These are phyloP conservation scores for Argyra leucocephala DNA, from an alignment of 2,888 invertebrate genomes.

Conservation along the genomic window DNA sequence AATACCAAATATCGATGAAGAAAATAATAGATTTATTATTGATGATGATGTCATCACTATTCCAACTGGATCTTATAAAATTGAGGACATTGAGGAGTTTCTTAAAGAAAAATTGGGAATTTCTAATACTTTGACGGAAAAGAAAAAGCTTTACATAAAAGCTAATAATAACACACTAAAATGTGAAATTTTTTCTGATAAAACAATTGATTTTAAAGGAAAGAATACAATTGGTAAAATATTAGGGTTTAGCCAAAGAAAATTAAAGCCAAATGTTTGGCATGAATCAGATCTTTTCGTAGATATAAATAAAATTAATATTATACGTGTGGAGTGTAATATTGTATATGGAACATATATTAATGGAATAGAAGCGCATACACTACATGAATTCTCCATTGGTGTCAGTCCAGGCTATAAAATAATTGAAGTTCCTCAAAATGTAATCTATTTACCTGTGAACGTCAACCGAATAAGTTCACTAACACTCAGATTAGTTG, in stretches of 20 bases:
- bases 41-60: slow-evolving; percentile 25
- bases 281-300: slow-evolving; percentile 30
- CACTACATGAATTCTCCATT: slow-evolving; percentile 33
- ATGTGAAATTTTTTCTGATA: slow-evolving; percentile 19
- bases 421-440: slow-evolving; percentile 32
- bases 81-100: slow-evolving; percentile 29
- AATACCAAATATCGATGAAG: slow-evolving; percentile 33
- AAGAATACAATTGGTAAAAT: slow-evolving; percentile 20
- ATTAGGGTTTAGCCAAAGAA: slow-evolving; percentile 15
- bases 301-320: slow-evolving; percentile 28
- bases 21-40: slow-evolving; percentile 31
- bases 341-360: slow-evolving; percentile 17
- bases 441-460: slow-evolving; percentile 33
- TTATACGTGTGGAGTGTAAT: slow-evolving; percentile 19
- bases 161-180: slow-evolving; percentile 20
- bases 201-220: slow-evolving; percentile 14
- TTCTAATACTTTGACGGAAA: no score
- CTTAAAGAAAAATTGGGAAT: no score
- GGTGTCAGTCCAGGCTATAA: slow-evolving; percentile 33
- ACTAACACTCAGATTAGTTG: slow-evolving; percentile 29
- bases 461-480: slow-evolving; percentile 26
- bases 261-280: slow-evolving; percentile 18
- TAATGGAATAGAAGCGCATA: slow-evolving; percentile 28
- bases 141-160: slow-evolving; percentile 15
- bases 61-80: slow-evolving; percentile 32